Conservation (phyloP, 2,888 invertebrate species). For the Yponomeuta plumbellus region DNA sequence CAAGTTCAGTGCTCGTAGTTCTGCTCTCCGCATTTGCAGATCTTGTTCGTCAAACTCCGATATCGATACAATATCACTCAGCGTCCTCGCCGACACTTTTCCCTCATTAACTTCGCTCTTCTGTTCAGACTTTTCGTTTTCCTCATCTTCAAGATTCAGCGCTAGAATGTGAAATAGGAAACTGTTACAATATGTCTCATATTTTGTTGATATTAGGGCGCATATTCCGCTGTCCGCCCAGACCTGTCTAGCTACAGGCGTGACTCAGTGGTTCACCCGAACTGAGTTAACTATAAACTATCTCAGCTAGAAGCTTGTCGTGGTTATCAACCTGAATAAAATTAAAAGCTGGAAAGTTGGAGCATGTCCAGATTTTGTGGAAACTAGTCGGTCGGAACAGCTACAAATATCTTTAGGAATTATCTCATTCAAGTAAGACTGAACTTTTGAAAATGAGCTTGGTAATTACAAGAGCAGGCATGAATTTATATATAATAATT, state of each 20-base stretch:
- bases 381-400: conserved; percentile 24
- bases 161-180: conserved; percentile 51
- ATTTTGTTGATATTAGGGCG: not conserved
- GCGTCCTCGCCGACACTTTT: conserved; percentile 81
- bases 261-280: not conserved
- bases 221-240: not conserved
- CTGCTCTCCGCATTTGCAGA: conserved; percentile 70
- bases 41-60: conserved; percentile 84
- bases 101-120: conserved; percentile 63
- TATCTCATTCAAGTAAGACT: not conserved
- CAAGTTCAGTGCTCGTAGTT: conserved; percentile 46
- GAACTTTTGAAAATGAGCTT: not conserved
- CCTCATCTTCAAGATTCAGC: conserved; percentile 76
- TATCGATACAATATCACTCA: conserved; percentile 84
- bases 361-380: conserved; percentile 20
- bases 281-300: not conserved
- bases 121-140: conserved; percentile 57
- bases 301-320: conserved; percentile 14
- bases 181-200: not conserved
- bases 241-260: not conserved
- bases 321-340: conserved; percentile 23
- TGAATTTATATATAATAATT: no score
- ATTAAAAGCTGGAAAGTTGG: conserved; percentile 21
- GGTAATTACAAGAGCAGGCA: not conserved
- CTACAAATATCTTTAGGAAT: not conserved